Percentiles rank a stretch among this genome's conserved stretches.
phyloP scores from a whole-genome alignment of 2,113 vertebrate genomes.

The Barnardius zonarius region DNA sequence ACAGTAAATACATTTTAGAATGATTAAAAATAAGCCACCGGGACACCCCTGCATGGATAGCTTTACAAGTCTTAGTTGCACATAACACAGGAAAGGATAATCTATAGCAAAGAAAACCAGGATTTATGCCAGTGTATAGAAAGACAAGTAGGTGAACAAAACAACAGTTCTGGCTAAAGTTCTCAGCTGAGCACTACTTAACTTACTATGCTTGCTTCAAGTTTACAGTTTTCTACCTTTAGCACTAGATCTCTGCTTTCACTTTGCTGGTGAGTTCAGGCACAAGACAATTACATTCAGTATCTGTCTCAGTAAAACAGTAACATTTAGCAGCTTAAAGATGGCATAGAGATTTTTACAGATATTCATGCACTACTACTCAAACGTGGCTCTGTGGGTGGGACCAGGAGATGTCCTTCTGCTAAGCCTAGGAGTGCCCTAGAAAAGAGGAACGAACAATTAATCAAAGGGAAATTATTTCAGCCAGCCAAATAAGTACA shows the following conservation, averaged over 20 bases:
- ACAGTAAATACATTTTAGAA: constrained; percentile 53
- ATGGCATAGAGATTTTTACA: constrained; percentile 47
- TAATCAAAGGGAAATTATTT: not conserved
- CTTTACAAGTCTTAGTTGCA: constrained; percentile 1
- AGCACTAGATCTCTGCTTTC: constrained; percentile 44
- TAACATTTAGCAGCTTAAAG: constrained; percentile 79
- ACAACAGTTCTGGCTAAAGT: not conserved
- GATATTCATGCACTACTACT: constrained; percentile 70
- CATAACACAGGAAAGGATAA: constrained; percentile 11
- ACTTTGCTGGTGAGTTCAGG: constrained; percentile 80
- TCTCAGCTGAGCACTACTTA: not conserved
- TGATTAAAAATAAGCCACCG: not conserved
- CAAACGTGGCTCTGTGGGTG: constrained; percentile 85
- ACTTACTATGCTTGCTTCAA: constrained; percentile 22
- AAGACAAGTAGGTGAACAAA: not conserved
- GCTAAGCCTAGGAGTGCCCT: constrained; percentile 92
- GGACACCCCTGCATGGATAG: not conserved
- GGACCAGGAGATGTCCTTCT: constrained; percentile 91
- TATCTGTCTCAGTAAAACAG: constrained; percentile 77
- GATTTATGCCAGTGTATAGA: not conserved
- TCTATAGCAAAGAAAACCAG: constrained; percentile 7
- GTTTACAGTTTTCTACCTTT: constrained; percentile 37
- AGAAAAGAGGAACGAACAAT: constrained; percentile 15
- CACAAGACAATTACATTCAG: constrained; percentile 80
- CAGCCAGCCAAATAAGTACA: not conserved